Conservation (phyloP, 2,888 invertebrate genomes). For the Sthenelais limicola region DNA sequence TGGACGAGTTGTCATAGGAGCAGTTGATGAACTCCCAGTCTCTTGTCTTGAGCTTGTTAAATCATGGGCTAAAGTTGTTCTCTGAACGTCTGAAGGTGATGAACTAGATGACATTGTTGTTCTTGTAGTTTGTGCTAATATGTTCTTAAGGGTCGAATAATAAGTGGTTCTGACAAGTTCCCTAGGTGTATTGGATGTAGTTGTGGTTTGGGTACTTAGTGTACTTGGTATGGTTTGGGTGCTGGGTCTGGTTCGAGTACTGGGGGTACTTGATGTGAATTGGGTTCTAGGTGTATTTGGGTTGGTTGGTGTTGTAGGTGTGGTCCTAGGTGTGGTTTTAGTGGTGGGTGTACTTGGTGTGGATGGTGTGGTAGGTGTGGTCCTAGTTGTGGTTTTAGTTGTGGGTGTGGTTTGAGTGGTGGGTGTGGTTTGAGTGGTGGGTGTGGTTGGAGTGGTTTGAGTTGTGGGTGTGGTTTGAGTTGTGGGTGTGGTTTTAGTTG, state of each 20-base stretch:
- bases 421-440: neutral
- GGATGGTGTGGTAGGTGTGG: slow-evolving; percentile 2
- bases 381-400: neutral
- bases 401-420: neutral
- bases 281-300: slow-evolving; percentile 4
- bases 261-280: neutral
- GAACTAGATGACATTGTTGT: too few species aligned
- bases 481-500: slow-evolving; percentile 9
- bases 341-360: neutral
- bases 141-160: too few species aligned
- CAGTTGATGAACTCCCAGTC: too few species aligned
- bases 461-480: neutral
- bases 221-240: neutral
- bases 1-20: too few species aligned
- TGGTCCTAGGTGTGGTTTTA: slow-evolving; percentile 1
- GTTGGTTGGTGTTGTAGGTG: neutral
- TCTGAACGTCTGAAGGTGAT: too few species aligned
- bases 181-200: too few species aligned
- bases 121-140: too few species aligned
- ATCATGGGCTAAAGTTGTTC: too few species aligned
- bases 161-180: too few species aligned
- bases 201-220: neutral
- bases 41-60: too few species aligned
- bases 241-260: neutral
- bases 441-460: neutral